Conservation (phyloP, 64 coral and sea anemone genomes). For the Acropora tenuis region DNA sequence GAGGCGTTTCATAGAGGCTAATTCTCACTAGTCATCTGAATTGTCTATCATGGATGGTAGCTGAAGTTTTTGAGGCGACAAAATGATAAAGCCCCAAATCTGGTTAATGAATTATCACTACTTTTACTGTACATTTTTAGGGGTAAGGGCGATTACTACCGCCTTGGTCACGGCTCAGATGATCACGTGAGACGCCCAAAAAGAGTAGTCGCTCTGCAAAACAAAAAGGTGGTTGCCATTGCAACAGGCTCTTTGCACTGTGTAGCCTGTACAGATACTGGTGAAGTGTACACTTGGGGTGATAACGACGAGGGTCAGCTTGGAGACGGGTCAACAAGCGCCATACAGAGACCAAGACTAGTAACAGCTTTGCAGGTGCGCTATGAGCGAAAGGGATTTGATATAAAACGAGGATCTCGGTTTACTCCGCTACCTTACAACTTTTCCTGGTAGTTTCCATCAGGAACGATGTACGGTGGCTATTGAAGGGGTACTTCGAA, state of each 20-base stretch:
- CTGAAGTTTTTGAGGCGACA: no score
- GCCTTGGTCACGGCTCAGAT: conserved; percentile 94
- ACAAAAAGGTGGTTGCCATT: conserved; percentile 92
- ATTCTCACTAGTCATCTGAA: no score
- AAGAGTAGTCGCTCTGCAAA: conserved; percentile 79
- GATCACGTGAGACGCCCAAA: conserved; percentile 97
- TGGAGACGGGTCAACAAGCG: conserved; percentile 95
- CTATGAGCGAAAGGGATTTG: no score
- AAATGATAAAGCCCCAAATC: no score
- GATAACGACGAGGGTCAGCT: conserved; percentile 99
- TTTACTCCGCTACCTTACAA: no score
- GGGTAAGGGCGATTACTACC: conserved; percentile 98
- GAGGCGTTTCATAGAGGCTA: no score
- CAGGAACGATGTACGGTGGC: no score
- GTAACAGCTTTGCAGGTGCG: conserved; percentile 93
- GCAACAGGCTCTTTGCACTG: conserved; percentile 97
- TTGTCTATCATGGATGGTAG: no score
- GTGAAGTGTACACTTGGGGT: conserved; percentile 98
- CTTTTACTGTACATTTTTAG: conserved; percentile 2
- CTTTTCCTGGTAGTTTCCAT: no score
- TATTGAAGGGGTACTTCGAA: no score
- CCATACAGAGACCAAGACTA: conserved; percentile 89
- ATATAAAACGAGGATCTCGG: no score
- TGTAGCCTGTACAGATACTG: conserved; percentile 97
- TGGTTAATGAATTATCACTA: no score